Evolutionary conservation across 2,797 vertebrate species (phyloP).

Genomic region (Anabas testudineus): DNA sequence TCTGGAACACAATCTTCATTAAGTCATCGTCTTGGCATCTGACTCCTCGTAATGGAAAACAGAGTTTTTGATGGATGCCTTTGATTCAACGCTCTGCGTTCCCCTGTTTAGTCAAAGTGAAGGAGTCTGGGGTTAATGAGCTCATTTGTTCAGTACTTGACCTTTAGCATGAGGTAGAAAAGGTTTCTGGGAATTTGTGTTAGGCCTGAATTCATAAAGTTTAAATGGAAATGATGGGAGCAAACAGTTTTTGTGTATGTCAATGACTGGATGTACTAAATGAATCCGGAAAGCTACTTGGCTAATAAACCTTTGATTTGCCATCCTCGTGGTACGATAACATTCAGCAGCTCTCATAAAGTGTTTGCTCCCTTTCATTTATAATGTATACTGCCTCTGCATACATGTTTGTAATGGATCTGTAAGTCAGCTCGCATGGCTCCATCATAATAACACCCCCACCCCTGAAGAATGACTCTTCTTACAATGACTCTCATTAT

Average conservation of each 20-base stretch:
- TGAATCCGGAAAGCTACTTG: too few relatives aligned
- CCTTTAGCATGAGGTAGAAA: background rate
- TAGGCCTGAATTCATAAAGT: background rate
- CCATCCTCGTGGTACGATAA: background rate
- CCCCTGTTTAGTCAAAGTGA: conserved; percentile 9
- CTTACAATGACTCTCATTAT: conserved; percentile 55
- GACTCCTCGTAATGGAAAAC: background rate
- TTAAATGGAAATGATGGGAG: background rate
- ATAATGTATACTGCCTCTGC: conserved; percentile 2
- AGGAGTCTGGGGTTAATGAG: conserved; percentile 31
- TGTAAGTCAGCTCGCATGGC: background rate
- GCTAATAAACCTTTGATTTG: background rate
- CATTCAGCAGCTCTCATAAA: background rate
- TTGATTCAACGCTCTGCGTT: conserved; percentile 6
- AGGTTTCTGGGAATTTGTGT: background rate
- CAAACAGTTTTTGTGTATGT: too few relatives aligned
- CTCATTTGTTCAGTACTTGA: conserved; percentile 21
- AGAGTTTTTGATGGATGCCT: conserved; percentile 3
- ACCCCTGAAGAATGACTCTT: conserved; percentile 21
- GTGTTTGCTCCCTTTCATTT: conserved; percentile 7
- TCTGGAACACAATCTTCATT: conserved; percentile 13
- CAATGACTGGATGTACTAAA: too few relatives aligned
- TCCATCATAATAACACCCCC: conserved; percentile 1
- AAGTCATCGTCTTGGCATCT: conserved; percentile 25
- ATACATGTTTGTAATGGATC: background rate